These are phyloP conservation scores for Chrysomela aeneicollis DNA, from an alignment of 2,888 invertebrate species.

Conservation along the genomic window DNA sequence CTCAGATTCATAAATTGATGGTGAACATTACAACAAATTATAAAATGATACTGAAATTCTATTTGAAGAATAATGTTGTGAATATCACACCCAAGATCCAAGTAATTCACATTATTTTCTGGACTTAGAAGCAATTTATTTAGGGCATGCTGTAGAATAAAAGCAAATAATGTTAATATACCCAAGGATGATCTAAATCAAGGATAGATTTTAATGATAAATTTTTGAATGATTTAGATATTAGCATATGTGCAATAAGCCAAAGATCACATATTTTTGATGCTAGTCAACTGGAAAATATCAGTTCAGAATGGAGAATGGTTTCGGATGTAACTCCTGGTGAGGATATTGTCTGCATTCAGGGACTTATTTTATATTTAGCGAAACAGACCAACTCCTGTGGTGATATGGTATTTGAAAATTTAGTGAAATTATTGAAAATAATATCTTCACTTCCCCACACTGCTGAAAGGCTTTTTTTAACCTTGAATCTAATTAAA, in stretches of 20 bases:
- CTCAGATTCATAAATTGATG: too few relatives aligned
- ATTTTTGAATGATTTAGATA: not conserved
- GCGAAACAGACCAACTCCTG: conserved; percentile 6
- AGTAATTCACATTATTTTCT: conserved; percentile 17
- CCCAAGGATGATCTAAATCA: conserved; percentile 15
- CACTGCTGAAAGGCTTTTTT: conserved; percentile 7
- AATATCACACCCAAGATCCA: conserved; percentile 6
- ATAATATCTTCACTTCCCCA: conserved; percentile 3
- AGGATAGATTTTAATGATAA: conserved; percentile 17
- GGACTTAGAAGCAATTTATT: conserved; percentile 8
- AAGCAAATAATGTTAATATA: conserved; percentile 8
- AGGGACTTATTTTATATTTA: conserved; percentile 11
- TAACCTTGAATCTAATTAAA: not conserved
- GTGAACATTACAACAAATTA: too few relatives aligned
- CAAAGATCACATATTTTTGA: conserved; percentile 6
- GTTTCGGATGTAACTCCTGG: conserved; percentile 8
- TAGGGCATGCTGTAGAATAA: conserved; percentile 7
- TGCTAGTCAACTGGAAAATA: conserved; percentile 14
- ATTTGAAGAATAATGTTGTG: conserved; percentile 8
- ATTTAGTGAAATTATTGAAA: conserved; percentile 1
- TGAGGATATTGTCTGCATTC: conserved; percentile 9
- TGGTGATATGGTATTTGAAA: conserved; percentile 2
- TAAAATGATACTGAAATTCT: not conserved
- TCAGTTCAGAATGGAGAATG: conserved; percentile 13
- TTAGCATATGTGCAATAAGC: conserved; percentile 12